These are phyloP conservation scores for Philopotamus ludificatus DNA, from an alignment of 1,140 invertebrate species.

Conservation along the genomic window DNA sequence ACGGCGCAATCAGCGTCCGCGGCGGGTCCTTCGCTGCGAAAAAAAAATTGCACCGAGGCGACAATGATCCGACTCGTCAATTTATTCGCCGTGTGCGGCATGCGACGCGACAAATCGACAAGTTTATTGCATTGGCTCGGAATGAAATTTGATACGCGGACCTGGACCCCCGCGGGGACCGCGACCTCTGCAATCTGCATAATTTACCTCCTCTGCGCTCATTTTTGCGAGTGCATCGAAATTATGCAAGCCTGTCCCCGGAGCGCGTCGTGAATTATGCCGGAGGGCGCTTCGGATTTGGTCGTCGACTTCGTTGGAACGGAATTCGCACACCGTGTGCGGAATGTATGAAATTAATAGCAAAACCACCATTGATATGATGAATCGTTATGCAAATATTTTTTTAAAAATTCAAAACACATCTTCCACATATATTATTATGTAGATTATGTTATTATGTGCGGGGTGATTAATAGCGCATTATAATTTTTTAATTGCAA, in stretches of 20 bases:
- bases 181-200: constrained; percentile 26
- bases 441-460: too few relatives aligned
- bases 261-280: not conserved
- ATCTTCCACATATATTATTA: too few relatives aligned
- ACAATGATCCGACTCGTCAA: not conserved
- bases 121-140: constrained; percentile 39
- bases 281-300: too few relatives aligned
- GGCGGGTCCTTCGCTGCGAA: not conserved
- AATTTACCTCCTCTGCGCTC: constrained; percentile 18
- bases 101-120: constrained; percentile 38
- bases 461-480: too few relatives aligned
- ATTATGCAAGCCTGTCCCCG: not conserved
- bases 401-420: too few relatives aligned
- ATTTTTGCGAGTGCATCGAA: not conserved
- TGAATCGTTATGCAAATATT: too few relatives aligned
- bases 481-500: too few relatives aligned
- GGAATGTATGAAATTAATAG: too few relatives aligned
- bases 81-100: constrained; percentile 18
- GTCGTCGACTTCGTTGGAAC: too few relatives aligned
- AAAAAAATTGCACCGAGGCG: not conserved
- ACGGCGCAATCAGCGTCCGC: too few relatives aligned
- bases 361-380: too few relatives aligned
- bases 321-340: too few relatives aligned
- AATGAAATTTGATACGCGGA: constrained; percentile 39
- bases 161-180: not conserved